Percentiles rank a stretch among this genome's conserved stretches.
Evolutionary conservation across 2,888 invertebrate species (phyloP).

Genomic region (Dasysyrphus tricinctus): DNA sequence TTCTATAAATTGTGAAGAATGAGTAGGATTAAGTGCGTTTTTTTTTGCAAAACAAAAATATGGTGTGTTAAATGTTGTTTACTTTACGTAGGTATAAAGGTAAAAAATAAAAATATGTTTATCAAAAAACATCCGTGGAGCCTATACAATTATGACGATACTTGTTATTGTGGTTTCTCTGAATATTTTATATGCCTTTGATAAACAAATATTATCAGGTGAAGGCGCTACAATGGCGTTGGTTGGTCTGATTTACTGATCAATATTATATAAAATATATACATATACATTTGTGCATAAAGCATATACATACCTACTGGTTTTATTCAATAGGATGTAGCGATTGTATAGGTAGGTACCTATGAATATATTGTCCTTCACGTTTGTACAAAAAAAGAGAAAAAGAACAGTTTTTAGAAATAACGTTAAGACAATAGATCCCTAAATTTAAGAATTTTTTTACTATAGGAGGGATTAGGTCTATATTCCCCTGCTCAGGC

Average conservation of each 20-base stretch:
- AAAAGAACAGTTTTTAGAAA: no score
- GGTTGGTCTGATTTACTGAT: not conserved
- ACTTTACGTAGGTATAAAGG: not conserved
- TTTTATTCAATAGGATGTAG: no score
- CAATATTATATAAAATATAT: not conserved
- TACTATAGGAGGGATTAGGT: no score
- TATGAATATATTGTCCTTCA: no score
- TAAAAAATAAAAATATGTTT: not conserved
- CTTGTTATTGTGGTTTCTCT: constrained; percentile 41
- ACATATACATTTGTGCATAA: no score
- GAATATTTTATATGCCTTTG: not conserved
- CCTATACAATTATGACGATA: constrained; percentile 22
- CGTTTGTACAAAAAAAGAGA: no score
- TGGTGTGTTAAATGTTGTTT: constrained; percentile 21
- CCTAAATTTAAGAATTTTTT: no score
- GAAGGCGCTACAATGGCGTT: not conserved
- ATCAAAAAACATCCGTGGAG: constrained; percentile 23
- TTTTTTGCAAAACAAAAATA: constrained; percentile 29
- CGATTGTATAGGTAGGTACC: no score
- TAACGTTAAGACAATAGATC: no score
- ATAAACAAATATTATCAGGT: constrained; percentile 10
- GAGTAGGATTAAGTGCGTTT: constrained; percentile 24
- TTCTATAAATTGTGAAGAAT: not conserved
- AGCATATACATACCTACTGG: no score
- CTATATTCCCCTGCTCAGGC: no score